Conservation (phyloP, 2,113 vertebrate genomes). For the Tringa solitaria region DNA sequence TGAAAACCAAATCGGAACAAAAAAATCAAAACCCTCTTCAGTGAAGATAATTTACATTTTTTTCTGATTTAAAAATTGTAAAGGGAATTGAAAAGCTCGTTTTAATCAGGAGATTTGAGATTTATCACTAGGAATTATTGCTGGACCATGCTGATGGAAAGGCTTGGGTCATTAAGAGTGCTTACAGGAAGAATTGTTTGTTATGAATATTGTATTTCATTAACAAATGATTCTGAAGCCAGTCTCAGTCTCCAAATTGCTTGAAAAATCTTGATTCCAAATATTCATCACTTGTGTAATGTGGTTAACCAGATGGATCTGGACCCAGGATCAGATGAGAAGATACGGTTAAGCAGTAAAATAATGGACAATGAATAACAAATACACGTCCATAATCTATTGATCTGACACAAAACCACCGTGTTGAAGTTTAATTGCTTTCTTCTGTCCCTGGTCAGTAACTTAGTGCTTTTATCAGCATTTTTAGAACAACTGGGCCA, state of each 20-base stretch:
- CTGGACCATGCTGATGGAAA: not conserved
- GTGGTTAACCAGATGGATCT: not conserved
- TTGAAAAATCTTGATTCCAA: not conserved
- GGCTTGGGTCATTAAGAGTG: not conserved
- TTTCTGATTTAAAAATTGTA: not conserved
- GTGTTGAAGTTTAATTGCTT: not conserved
- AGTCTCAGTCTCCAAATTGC: not conserved
- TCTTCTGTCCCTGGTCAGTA: not conserved
- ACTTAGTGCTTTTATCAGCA: not conserved
- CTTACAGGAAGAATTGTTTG: not conserved
- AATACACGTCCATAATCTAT: not conserved
- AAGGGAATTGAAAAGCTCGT: not conserved
- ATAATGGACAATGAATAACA: not conserved
- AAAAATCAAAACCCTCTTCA: not conserved
- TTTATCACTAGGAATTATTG: not conserved
- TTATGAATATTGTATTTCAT: not conserved
- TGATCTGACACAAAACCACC: not conserved
- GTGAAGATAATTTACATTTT: not conserved
- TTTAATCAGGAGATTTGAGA: not conserved
- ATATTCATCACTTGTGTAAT: not conserved
- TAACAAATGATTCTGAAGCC: not conserved
- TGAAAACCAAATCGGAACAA: not conserved
- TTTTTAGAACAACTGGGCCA: not conserved
- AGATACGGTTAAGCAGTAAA: not conserved
- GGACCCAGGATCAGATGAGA: not conserved